Evolutionary conservation across 1,140 invertebrate species (phyloP).

Genomic region (Aphidius ervi): DNA sequence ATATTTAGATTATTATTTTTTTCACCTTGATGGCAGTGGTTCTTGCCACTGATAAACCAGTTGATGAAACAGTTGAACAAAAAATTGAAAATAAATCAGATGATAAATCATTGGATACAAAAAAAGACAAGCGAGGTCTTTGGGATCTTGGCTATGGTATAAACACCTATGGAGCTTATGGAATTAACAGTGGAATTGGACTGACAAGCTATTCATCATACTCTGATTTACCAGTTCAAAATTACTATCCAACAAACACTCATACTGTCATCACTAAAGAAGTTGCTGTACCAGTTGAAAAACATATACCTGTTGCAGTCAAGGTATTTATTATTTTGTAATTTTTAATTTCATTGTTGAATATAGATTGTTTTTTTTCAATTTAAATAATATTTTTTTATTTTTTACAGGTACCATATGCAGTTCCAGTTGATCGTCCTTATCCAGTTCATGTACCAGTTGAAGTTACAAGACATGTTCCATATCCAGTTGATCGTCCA

Average conservation of each 20-base stretch:
- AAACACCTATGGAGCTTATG: constrained; percentile 14
- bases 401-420: constrained; percentile 34
- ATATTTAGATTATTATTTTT: constrained; percentile 34
- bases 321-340: constrained; percentile 34
- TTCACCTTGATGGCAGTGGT: constrained; percentile 38
- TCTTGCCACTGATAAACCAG: constrained; percentile 30
- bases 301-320: constrained; percentile 39
- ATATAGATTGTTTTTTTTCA: not conserved
- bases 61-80: constrained; percentile 21
- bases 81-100: no score
- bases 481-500: constrained; percentile 42
- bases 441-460: constrained; percentile 40
- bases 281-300: constrained; percentile 44
- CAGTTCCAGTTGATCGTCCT: constrained; percentile 41
- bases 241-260: constrained; percentile 15
- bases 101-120: constrained; percentile 13
- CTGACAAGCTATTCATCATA: not conserved
- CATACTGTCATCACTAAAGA: constrained; percentile 43
- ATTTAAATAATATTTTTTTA: not conserved
- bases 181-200: constrained; percentile 20
- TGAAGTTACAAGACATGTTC: constrained; percentile 38
- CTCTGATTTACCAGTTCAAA: constrained; percentile 4
- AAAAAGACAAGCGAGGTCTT: constrained; percentile 43
- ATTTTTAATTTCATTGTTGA: not conserved
- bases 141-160: constrained; percentile 38